Conservation (phyloP, 1,140 invertebrate species). For the Anastrepha ludens region DNA sequence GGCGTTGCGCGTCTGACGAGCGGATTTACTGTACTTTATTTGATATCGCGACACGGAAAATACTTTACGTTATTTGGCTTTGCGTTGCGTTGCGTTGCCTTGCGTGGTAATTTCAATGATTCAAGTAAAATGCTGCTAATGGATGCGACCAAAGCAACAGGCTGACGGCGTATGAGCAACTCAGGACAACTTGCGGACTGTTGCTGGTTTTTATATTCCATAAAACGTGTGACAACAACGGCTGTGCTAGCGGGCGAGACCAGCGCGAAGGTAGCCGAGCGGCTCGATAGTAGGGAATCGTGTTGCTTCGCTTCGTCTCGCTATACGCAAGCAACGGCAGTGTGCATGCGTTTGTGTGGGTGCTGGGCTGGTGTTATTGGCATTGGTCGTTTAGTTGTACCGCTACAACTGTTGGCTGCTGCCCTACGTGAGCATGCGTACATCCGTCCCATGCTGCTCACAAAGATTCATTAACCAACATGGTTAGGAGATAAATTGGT, state of each 20-base stretch:
- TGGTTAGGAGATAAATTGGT: conserved; percentile 14
- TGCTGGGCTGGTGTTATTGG: not conserved
- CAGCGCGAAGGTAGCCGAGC: not conserved
- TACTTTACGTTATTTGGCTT: conserved; percentile 11
- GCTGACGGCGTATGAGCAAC: conserved; percentile 71
- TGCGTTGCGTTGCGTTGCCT: conserved; percentile 24
- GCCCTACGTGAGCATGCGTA: conserved; percentile 32
- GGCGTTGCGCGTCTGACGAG: not conserved
- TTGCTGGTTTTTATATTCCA: conserved; percentile 71
- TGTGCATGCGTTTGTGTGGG: not conserved
- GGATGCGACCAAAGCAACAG: conserved; percentile 67
- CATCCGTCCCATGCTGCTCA: not conserved
- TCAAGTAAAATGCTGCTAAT: not conserved
- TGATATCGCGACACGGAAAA: not conserved
- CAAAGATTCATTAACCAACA: conserved; percentile 31
- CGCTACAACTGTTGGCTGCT: not conserved
- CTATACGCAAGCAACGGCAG: not conserved
- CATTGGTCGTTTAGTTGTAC: not conserved
- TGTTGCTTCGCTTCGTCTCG: not conserved
- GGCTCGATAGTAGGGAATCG: not conserved
- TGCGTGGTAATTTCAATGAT: not conserved
- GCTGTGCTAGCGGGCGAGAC: conserved; percentile 54
- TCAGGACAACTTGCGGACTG: conserved; percentile 64
- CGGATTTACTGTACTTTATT: not conserved
- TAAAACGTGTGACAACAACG: conserved; percentile 17